Evolutionary conservation across 2,113 vertebrate genomes (phyloP).

Genomic region (Dromaius novaehollandiae): DNA sequence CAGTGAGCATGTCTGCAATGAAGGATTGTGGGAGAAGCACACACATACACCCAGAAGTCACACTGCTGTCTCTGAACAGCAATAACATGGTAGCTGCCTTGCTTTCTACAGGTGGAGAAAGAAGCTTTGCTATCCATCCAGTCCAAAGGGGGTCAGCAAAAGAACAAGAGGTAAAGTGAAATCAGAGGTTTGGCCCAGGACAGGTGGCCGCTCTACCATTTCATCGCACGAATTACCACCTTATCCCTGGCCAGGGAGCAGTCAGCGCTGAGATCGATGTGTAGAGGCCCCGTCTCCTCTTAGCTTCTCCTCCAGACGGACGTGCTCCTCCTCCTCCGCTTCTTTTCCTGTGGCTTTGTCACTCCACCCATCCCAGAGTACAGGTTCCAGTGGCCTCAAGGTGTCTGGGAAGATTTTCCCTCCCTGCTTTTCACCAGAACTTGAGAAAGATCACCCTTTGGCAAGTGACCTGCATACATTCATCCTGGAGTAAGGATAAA

Average conservation of each 20-base stretch:
- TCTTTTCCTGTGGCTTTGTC: not conserved
- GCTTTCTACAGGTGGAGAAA: not conserved
- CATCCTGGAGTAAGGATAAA: not conserved
- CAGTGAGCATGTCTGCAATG: slow-evolving; percentile 70
- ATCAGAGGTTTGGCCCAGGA: not conserved
- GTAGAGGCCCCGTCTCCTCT: slow-evolving; percentile 25
- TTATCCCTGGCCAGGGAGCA: not conserved
- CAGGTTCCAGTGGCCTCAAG: not conserved
- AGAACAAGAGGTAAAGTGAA: not conserved
- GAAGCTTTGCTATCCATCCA: not conserved
- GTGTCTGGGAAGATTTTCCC: not conserved
- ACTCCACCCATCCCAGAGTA: not conserved
- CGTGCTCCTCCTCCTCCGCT: not conserved
- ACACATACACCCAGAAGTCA: slow-evolving; percentile 9
- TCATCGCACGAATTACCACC: slow-evolving; percentile 7
- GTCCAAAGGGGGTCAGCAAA: not conserved
- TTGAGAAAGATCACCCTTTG: not conserved
- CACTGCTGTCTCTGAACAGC: slow-evolving; percentile 43
- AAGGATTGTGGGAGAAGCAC: slow-evolving; percentile 57
- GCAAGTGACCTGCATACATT: not conserved
- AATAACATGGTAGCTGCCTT: slow-evolving; percentile 15
- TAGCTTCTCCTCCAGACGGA: not conserved
- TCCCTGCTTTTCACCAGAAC: slow-evolving; percentile 1
- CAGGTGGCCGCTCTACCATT: not conserved
- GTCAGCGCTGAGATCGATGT: fast-evolving